Base-by-base conservation (phyloP, 2,797 vertebrate genomes). In the Remorina albescens region DNA sequence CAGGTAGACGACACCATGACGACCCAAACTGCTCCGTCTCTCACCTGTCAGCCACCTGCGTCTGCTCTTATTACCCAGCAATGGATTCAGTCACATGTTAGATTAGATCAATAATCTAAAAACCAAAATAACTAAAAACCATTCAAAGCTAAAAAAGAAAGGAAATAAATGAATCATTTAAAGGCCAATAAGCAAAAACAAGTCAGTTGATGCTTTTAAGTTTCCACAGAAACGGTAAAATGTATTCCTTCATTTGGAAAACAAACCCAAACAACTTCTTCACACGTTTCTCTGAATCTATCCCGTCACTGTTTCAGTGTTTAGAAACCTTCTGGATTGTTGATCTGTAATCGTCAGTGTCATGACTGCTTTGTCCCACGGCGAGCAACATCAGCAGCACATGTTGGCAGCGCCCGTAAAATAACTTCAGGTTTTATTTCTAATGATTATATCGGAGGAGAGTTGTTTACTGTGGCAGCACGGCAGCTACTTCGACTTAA, bases 1-100 rank as follows among this genome's bases (percentile, higher is more conserved):
- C 93, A 95, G 94, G 94, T 95, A 94, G n/a, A 26, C 15, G 46
- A 10, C n/a, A 21, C 46, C 0, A 11, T 10, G 28, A 0, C 8
- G 1, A 1, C 11, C 34, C 44, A 3, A 28, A 26, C 23, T 28
- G 15, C 10, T 65, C 64, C n/a, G n/a, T 5, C 32, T 6, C n/a
- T 32, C 21, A 21, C 8, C 12, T 53, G 34, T 36, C 4, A 11
- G 34, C n/a, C 13, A n/a, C 30, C 41, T 51, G 0, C 16, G 54
- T 9, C 28, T 21, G 16, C 62, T 71, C 8, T 21, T 18, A 0
- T 36, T 23, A 15, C 3, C n/a, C 6, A 4, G 9, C 15, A 10
- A 12, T 11, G 5, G 25, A 55, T 19, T 50, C 10, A 34, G 25
- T 15, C 5, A 28, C 5, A 53, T 1, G 11, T 26, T 12, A 6